Evolutionary conservation across 2,113 vertebrate species (phyloP).

Genomic region (Eclectus roratus): DNA sequence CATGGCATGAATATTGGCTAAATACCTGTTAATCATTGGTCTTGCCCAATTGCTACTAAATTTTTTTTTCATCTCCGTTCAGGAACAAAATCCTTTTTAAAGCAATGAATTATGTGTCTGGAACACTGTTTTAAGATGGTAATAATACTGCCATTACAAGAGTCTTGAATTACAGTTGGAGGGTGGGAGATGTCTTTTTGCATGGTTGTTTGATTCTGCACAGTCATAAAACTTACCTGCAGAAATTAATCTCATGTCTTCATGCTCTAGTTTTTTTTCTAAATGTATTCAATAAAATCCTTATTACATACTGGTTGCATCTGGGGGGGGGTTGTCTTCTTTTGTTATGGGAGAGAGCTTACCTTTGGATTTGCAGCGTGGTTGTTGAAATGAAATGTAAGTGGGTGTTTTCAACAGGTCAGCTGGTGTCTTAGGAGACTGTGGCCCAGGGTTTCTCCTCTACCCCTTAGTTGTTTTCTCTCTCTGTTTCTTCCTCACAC

Average conservation of each 20-base stretch:
- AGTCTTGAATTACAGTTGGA: neutral
- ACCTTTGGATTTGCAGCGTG: neutral
- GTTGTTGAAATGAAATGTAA: neutral
- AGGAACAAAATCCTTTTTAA: neutral
- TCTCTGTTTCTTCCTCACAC: neutral
- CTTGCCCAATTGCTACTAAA: neutral
- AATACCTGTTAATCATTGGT: neutral
- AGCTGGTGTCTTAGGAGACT: neutral
- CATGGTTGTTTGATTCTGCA: slow-evolving; percentile 8
- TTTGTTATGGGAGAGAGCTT: neutral
- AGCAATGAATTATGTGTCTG: neutral
- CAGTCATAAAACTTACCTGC: neutral
- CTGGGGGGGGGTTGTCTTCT: neutral
- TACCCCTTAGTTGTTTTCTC: neutral
- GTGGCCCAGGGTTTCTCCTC: accelerated
- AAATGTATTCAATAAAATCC: slow-evolving; percentile 62
- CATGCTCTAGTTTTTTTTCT: slow-evolving; percentile 1
- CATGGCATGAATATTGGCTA: slow-evolving; percentile 8
- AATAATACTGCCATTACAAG: neutral
- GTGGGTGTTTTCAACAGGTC: neutral
- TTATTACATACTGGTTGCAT: neutral
- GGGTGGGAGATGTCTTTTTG: neutral
- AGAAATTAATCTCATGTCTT: slow-evolving; percentile 25
- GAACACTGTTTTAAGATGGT: neutral
- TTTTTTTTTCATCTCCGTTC: neutral